A percentile compares a stretch with the other conserved stretches of the same genome.
Evolutionary conservation across 2,888 invertebrate species (phyloP).

Genomic region (Tipula lateralis): DNA sequence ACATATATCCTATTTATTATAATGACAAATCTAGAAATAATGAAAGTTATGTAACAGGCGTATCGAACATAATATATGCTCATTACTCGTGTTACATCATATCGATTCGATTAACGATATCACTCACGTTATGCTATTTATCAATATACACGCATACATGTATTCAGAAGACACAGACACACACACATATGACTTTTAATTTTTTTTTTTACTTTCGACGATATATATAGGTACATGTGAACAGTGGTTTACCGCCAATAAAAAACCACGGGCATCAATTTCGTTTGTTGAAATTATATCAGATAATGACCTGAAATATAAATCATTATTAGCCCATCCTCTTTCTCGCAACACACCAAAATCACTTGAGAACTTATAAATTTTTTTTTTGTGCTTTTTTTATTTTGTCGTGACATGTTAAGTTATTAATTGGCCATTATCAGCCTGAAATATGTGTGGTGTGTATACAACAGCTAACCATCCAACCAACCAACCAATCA

Average conservation of each 20-base stretch:
- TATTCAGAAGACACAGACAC: neutral
- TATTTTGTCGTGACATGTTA: conserved; percentile 11
- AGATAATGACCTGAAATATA: neutral
- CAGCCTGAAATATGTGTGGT: neutral
- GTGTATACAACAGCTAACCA: neutral
- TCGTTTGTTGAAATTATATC: neutral
- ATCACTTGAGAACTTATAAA: conserved; percentile 2
- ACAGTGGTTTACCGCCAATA: no score
- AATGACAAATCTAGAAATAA: neutral
- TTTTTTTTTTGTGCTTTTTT: neutral
- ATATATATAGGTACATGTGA: neutral
- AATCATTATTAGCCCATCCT: neutral
- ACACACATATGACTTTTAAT: neutral
- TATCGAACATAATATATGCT: neutral
- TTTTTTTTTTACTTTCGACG: neutral
- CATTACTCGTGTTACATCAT: neutral
- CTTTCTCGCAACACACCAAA: neutral
- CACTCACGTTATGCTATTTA: neutral
- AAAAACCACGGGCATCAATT: neutral
- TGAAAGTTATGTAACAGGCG: neutral
- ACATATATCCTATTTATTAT: neutral
- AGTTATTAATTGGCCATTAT: conserved; percentile 19
- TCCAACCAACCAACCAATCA: neutral
- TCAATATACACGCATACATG: neutral
- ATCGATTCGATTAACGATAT: neutral